Base-by-base conservation (phyloP, 2,113 vertebrate species). In the Lampris incognitus region DNA sequence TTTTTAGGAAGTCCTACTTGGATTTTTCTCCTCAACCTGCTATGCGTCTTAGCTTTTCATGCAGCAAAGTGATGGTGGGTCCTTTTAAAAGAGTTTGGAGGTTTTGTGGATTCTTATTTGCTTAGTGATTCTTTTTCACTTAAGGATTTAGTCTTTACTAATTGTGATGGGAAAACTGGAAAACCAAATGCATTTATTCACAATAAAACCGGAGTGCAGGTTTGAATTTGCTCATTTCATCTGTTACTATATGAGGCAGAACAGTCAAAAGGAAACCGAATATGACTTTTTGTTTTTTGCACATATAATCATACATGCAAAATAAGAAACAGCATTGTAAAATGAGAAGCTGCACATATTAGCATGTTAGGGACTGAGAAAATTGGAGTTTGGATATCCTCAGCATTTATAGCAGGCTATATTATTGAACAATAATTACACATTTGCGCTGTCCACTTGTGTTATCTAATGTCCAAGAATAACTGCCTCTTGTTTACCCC, bases 261-360 rank as follows among this genome's bases (percentile, higher is more conserved):
- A 54, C 8, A 52, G 8, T 13, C 13, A 55, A 67, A 64, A 40
- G 52, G 52, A 64, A 75, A 74, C 36, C n/a, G 11, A 1, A 54
- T 1, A 9, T 3, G 38, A 54, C 9, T 62, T n/a, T 24, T 24
- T 24, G n/a, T n/a, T 24, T 24, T 24, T 64, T 38, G 50, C 42
- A 67, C 54, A 69, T 60, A 62, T 8, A 41, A 40, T 63, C 82
- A 62, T 69, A 76, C 75, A 74, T 70, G 7, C 46, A 48, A 24
- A 24, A 56, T 46, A 44, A 60, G 6, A 69, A 64, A 40, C 59
- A 9, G n/a, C 10, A 24, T 42, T 9, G 64, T 42, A 50, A 9
- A 61, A 72, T 57, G 24, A 74, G 39, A 6, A 75, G 40, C 59
- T 66, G 49, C 42, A 61, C 40, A 60, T n/a, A 4, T n/a, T 54